Base-by-base conservation (phyloP, 2,797 vertebrate species). In the Sternarchorhynchus goeldii region DNA sequence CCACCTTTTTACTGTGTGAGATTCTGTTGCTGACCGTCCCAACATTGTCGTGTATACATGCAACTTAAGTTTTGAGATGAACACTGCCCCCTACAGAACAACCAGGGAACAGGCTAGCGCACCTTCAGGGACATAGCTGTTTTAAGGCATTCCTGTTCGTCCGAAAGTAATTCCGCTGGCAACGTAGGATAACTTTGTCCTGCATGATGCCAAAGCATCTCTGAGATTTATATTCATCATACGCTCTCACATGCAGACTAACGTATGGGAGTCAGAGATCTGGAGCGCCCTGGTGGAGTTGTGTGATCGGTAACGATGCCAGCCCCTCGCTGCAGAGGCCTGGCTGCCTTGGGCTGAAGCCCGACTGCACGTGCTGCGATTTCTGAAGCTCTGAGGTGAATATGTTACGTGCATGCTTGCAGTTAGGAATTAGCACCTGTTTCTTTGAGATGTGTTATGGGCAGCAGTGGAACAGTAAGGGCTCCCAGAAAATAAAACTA, bases 71-170 rank as follows among this genome's bases (percentile, higher is more conserved):
- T 60, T 64, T 18, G 67, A 81, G 70, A 59, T 60, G 3, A 72
- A 75, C 8, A 74, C 60, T 75, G 79, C 79, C 73, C 67, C 45
- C 80, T 80, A 74, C 65, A 75, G 73, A 32, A 31, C 25, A 56
- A 34, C 6, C 14, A 39, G 60, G 62, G 55, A 70, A 68, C 64
- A 75, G n/a, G 17, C 66, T 34, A 67, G 60, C 69, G 66, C 78
- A 58, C 75, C 41, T 67, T 62, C 79, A 88, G 83, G 86, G 20
- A 50, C 36, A 73, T 62, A 69, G 31, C 84, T 83, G 84, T 85
- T 83, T 87, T 91, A 93, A 93, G 92, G 90, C 92, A 91, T 91
- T 85, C 77, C 59, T 59, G 53, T 77, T 80, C 80, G 76, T 88
- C 69, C 36, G 31, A 31, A 80, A 73, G 60, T 72, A 41, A 59